Evolutionary conservation across 2,113 vertebrate genomes (phyloP).

Genomic region (Zapus hudsonius): DNA sequence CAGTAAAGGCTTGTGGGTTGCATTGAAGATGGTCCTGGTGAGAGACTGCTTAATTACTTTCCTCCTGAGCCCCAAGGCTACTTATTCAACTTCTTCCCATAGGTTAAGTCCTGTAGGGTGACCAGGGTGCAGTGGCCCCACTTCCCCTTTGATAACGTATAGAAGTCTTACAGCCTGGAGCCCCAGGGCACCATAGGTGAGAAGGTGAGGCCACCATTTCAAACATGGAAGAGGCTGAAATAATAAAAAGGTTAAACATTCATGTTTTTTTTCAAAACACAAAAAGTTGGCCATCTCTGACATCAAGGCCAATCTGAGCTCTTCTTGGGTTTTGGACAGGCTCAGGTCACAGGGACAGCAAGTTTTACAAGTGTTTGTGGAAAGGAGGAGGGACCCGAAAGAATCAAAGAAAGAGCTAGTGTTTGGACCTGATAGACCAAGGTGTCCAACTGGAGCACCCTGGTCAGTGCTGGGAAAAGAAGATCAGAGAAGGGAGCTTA

Average conservation of each 20-base stretch:
- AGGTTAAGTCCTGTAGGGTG: not conserved
- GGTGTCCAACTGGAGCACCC: not conserved
- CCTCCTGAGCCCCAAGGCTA: not conserved
- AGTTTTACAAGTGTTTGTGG: constrained; percentile 58
- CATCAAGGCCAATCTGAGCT: constrained; percentile 11
- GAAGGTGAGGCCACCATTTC: constrained; percentile 62
- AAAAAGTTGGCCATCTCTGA: constrained; percentile 17
- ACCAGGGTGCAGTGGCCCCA: not conserved
- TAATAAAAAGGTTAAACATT: constrained; percentile 67
- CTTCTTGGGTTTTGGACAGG: not conserved
- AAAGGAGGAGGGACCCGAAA: not conserved
- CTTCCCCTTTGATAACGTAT: constrained; percentile 48
- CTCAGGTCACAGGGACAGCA: fast-evolving
- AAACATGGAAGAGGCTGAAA: constrained; percentile 55
- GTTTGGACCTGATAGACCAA: not conserved
- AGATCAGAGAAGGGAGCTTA: constrained; percentile 14
- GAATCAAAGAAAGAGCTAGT: constrained; percentile 56
- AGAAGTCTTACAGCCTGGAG: constrained; percentile 36
- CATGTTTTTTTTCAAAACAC: constrained; percentile 62
- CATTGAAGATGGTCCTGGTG: not conserved
- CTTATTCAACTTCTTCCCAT: not conserved
- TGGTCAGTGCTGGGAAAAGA: not conserved
- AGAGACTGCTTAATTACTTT: not conserved
- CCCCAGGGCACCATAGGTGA: constrained; percentile 13
- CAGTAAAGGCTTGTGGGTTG: not conserved